These are phyloP conservation scores for Hippocampus mohnikei DNA, from an alignment of 2,113 vertebrate genomes.

Conservation along the genomic window DNA sequence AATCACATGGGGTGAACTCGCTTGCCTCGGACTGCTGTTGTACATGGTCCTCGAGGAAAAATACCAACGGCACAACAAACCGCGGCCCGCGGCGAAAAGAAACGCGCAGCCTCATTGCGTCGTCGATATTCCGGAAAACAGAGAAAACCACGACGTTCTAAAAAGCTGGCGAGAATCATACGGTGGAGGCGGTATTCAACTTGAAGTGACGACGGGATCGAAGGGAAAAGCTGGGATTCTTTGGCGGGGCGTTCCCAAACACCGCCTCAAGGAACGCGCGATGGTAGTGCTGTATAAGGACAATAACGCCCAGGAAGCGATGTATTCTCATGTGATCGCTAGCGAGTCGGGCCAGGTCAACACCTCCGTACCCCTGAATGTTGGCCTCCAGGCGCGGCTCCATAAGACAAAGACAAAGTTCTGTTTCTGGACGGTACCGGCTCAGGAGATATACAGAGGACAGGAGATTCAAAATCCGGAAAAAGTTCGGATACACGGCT, in stretches of 20 bases:
- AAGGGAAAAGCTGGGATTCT: constrained; percentile 38
- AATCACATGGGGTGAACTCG: constrained; percentile 38
- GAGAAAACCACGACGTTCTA: background rate
- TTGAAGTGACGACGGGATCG: constrained; percentile 24
- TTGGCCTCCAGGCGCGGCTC: constrained; percentile 43
- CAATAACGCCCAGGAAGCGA: background rate
- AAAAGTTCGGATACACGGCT: constrained; percentile 16
- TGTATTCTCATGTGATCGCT: background rate
- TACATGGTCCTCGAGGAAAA: constrained; percentile 50
- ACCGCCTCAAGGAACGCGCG: background rate
- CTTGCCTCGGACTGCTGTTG: constrained; percentile 51
- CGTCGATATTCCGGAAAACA: constrained; percentile 11
- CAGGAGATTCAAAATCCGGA: constrained; percentile 9
- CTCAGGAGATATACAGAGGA: constrained; percentile 40
- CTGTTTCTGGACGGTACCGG: constrained; percentile 28
- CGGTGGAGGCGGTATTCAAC: background rate
- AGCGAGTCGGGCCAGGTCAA: constrained; percentile 12
- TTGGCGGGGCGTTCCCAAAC: constrained; percentile 23
- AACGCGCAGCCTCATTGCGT: background rate
- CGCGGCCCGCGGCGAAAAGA: background rate
- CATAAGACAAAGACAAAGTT: constrained; percentile 18
- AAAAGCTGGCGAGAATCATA: background rate
- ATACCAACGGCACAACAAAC: constrained; percentile 3
- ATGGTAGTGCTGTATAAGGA: constrained; percentile 30
- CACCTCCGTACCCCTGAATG: constrained; percentile 36